A percentile compares a stretch with the other conserved stretches of the same genome.
These are phyloP conservation scores for Dryococelus australis DNA, from an alignment of 2,888 invertebrate genomes.

Conservation along the genomic window DNA sequence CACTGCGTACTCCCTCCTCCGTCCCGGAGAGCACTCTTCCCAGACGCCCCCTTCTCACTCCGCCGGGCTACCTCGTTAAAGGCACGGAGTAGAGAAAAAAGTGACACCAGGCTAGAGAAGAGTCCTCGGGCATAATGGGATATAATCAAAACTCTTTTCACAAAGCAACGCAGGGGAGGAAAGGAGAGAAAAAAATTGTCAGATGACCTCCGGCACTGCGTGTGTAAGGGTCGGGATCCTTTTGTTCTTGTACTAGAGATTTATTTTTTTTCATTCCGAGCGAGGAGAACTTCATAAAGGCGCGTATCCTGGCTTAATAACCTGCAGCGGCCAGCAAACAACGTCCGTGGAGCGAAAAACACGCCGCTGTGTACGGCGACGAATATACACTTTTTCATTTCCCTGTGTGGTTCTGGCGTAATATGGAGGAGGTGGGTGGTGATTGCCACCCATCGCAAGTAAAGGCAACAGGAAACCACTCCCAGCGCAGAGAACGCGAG, in stretches of 20 bases:
- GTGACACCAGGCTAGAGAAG: background rate
- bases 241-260: background rate
- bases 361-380: background rate
- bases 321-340: background rate
- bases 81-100: background rate
- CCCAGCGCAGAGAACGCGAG: background rate
- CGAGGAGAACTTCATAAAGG: background rate
- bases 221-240: slow-evolving; percentile 3
- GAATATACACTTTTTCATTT: background rate
- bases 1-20: no score
- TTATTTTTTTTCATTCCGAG: background rate
- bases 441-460: background rate
- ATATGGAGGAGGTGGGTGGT: no score
- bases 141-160: slow-evolving; percentile 9
- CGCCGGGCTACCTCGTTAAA: background rate
- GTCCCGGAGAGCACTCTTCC: no score
- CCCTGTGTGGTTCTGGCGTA: no score
- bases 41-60: background rate
- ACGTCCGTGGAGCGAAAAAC: background rate
- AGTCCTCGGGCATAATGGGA: background rate
- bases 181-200: background rate
- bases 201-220: background rate
- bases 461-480: background rate
- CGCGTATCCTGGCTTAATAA: background rate
- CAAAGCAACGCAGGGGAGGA: background rate